phyloP scores from a whole-genome alignment of 1,140 invertebrate genomes.

The Aphis gossypii region DNA sequence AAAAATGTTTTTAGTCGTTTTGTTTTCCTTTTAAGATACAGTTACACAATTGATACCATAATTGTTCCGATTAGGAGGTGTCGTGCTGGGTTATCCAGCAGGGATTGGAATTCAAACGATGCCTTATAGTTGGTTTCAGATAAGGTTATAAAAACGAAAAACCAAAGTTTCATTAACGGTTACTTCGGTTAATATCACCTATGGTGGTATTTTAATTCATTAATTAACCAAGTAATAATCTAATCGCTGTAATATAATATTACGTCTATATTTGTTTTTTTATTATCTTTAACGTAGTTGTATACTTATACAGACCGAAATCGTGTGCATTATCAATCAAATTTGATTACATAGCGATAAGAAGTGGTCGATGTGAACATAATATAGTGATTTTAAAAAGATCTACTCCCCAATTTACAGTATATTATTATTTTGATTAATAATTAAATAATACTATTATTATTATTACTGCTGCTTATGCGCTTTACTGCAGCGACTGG shows the following conservation, averaged over 20 bases:
- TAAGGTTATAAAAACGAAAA: background rate
- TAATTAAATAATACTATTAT: background rate
- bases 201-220: background rate
- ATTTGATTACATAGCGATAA: background rate
- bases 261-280: background rate
- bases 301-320: background rate
- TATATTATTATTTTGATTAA: background rate
- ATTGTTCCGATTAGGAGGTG: no score
- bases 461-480: background rate
- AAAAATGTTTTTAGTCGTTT: background rate
- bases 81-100: background rate
- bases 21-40: background rate
- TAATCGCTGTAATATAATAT: background rate
- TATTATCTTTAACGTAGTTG: background rate
- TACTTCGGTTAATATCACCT: background rate
- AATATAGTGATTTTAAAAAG: background rate
- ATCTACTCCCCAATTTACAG: background rate
- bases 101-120: no score
- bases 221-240: background rate
- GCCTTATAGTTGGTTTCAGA: background rate
- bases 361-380: background rate
- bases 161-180: background rate
- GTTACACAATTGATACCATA: no score
- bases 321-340: background rate
- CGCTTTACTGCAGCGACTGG: background rate